phyloP scores from a whole-genome alignment of 2,888 invertebrate genomes.

The Asteroscopus sphinx region DNA sequence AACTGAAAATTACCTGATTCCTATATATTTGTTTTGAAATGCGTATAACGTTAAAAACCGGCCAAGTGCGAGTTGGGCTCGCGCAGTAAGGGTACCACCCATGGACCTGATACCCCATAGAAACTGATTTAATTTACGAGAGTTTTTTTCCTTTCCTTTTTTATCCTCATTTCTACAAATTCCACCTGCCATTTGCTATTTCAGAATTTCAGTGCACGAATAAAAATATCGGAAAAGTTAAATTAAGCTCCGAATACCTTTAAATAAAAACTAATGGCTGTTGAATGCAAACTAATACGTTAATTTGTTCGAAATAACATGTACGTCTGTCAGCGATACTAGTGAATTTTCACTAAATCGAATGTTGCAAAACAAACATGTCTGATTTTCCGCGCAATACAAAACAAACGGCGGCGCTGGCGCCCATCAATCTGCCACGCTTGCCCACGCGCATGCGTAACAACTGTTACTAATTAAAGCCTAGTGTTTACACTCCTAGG shows the following conservation, averaged over 20 bases:
- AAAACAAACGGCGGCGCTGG: conserved; percentile 65
- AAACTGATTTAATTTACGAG: too few species aligned
- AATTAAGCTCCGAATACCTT: conserved; percentile 54
- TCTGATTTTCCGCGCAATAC: conserved; percentile 59
- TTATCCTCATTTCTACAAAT: conserved; percentile 45
- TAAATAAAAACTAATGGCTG: conserved; percentile 50
- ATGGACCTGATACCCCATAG: too few species aligned
- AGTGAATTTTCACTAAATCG: conserved; percentile 85
- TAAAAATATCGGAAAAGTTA: conserved; percentile 57
- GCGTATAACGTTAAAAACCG: neutral
- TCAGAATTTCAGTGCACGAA: conserved; percentile 36
- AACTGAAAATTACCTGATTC: conserved; percentile 32
- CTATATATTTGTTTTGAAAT: conserved; percentile 35
- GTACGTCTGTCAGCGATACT: conserved; percentile 77
- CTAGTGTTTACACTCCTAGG: conserved; percentile 80
- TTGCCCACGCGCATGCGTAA: conserved; percentile 81
- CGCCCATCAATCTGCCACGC: conserved; percentile 76
- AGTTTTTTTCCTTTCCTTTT: too few species aligned
- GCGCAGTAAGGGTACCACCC: too few species aligned
- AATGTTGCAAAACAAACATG: conserved; percentile 80
- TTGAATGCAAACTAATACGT: conserved; percentile 59
- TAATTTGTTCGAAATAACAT: conserved; percentile 67
- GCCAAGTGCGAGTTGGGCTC: too few species aligned
- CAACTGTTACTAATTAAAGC: conserved; percentile 82
- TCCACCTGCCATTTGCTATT: conserved; percentile 34